Percentiles rank a stretch among this genome's conserved stretches.
phyloP scores from a whole-genome alignment of 2,888 invertebrate species.

The Cerastoderma edule region DNA sequence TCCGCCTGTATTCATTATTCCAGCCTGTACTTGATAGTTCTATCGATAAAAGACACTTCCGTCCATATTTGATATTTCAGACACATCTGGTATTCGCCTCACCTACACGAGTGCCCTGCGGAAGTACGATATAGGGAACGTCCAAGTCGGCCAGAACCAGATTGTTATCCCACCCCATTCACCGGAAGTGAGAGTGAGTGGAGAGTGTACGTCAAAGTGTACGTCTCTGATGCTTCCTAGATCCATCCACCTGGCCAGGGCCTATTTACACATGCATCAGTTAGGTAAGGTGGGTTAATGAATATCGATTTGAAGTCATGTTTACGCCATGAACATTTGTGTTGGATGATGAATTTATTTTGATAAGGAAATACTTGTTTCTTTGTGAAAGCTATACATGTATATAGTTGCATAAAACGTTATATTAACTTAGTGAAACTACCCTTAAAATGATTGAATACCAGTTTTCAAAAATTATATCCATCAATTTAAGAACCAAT shows the following conservation, averaged over 20 bases:
- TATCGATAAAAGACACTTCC: no score
- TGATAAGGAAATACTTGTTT: no score
- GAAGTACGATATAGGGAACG: conserved; percentile 71
- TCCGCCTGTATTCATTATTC: no score
- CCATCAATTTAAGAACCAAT: no score
- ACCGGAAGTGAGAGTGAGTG: conserved; percentile 46
- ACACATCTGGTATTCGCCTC: conserved; percentile 71
- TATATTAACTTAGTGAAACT: neutral
- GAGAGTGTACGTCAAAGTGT: conserved; percentile 70
- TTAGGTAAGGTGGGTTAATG: conserved; percentile 58
- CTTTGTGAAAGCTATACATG: no score
- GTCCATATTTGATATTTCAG: conserved; percentile 50
- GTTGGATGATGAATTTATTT: no score
- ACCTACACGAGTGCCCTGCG: conserved; percentile 67
- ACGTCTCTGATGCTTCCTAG: conserved; percentile 65
- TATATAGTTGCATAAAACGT: no score
- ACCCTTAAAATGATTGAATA: no score
- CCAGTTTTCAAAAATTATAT: no score
- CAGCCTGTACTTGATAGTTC: no score
- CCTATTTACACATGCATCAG: conserved; percentile 76
- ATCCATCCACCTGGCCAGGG: conserved; percentile 69
- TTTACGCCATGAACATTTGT: no score
- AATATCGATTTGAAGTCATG: neutral
- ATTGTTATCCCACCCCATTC: conserved; percentile 67
- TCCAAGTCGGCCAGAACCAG: conserved; percentile 77